Evolutionary conservation across 2,888 invertebrate species (phyloP).

Genomic region (Pandemis heparana): DNA sequence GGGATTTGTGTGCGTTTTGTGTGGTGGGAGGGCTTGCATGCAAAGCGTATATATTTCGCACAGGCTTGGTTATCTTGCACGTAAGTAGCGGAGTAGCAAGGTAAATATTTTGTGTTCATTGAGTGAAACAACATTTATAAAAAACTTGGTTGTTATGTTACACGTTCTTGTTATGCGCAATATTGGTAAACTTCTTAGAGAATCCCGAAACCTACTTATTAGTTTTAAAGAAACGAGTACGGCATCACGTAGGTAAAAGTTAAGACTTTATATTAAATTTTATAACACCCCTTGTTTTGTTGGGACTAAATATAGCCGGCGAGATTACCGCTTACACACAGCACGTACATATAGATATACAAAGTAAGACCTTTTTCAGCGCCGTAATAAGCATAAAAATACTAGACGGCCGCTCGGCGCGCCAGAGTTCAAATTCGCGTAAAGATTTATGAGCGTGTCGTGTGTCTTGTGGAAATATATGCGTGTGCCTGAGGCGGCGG

Average conservation of each 20-base stretch:
- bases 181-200: neutral
- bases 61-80: too few relatives aligned
- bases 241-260: neutral
- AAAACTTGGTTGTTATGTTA: neutral
- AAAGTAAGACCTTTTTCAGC: conserved; percentile 25
- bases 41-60: too few relatives aligned
- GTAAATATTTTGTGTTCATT: too few relatives aligned
- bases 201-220: neutral
- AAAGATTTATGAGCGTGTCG: conserved; percentile 72
- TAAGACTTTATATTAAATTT: conserved; percentile 23
- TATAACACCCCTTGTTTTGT: neutral
- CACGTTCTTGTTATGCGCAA: neutral
- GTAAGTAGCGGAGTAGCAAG: too few relatives aligned
- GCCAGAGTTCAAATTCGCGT: conserved; percentile 66
- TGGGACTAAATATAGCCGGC: conserved; percentile 24
- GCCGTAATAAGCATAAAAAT: conserved; percentile 55
- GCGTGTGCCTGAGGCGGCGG: conserved; percentile 5
- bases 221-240: neutral
- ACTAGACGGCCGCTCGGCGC: conserved; percentile 52
- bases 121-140: neutral
- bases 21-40: too few relatives aligned
- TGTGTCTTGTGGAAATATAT: conserved; percentile 42
- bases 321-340: neutral
- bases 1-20: too few relatives aligned
- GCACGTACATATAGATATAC: conserved; percentile 3